Evolutionary conservation across 1,140 invertebrate genomes (phyloP), one percentile per base, ranked within the genome.

Genomic region (Xylocopa sonorina): DNA sequence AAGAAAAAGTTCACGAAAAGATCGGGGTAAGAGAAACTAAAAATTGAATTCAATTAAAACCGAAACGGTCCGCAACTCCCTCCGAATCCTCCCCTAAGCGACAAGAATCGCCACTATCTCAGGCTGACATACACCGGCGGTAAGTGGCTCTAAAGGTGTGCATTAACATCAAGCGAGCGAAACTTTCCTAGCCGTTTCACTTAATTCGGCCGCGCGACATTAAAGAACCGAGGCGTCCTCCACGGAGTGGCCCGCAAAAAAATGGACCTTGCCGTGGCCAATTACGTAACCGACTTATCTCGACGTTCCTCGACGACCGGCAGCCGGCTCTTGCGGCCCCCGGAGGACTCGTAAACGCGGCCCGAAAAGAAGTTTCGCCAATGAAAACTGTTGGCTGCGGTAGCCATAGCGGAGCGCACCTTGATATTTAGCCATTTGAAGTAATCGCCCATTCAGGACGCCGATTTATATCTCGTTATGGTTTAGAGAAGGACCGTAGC

Each of bases 381-480:
- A 78, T 71, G 78, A 76, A 48, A 43, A 55, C 32, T 32, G 68
- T 55, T 5, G 10, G 67, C 21, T 38, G 16, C 46, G 18, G 57
- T 58, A 51, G 57, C 12, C 41, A 53, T 43, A 73, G 75, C 48
- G 18, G 32, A 29, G 50, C 48, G 24, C 38, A 51, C 29, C 46
- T 84, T 48, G 27, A 57, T 75, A 76, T 83, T 83, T 83, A 76
- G 50, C 58, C 67, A 51, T 63, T 83, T 58, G 34, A 51, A 32
- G 72, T 80, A 78, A 81, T 83, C 72, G 81, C 51, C 77, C 66
- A 68, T 80, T 78, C 63, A 69, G 78, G 24, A 41, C 34, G 46
- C 10, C 50, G 75, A 82, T 82, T 86, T 82, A 81, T 82, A 82
- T 85, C 84, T 84, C 82, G 80, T 84, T 85, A 46, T 4, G 3